phyloP scores from a whole-genome alignment of 2,888 invertebrate species.

The Limenitis camilla region DNA sequence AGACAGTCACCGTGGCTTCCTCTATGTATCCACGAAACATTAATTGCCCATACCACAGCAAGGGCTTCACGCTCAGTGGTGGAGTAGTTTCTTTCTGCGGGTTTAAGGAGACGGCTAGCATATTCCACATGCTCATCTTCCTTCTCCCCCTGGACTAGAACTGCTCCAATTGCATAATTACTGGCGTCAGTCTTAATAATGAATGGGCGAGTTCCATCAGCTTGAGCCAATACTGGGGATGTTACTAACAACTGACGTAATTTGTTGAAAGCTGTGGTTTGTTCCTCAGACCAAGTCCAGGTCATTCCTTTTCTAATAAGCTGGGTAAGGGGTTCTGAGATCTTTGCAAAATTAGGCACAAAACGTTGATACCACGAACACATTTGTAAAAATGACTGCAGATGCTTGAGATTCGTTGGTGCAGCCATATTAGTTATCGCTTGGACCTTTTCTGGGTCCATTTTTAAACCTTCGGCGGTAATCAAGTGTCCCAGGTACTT shows the following conservation, averaged over 20 bases:
- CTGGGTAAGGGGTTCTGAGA: slow-evolving; percentile 25
- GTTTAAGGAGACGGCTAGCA: too few relatives aligned
- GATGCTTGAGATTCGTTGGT: slow-evolving; percentile 27
- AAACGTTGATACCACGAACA: slow-evolving; percentile 33
- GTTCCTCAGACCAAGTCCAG: slow-evolving; percentile 28
- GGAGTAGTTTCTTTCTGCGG: too few relatives aligned
- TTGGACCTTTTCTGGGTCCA: slow-evolving; percentile 22
- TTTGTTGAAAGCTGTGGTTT: slow-evolving; percentile 23
- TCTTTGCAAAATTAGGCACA: slow-evolving; percentile 26
- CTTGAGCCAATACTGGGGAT: too few relatives aligned
- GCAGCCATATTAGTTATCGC: slow-evolving; percentile 21
- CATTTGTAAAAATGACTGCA: slow-evolving; percentile 32
- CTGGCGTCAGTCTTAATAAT: neutral
- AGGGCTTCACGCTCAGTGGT: too few relatives aligned
- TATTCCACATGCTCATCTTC: neutral
- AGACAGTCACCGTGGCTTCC: too few relatives aligned
- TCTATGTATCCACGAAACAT: too few relatives aligned
- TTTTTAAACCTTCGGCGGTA: slow-evolving; percentile 20
- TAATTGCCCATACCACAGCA: too few relatives aligned
- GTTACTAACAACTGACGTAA: slow-evolving; percentile 5
- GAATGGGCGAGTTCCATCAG: neutral
- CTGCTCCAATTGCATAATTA: neutral
- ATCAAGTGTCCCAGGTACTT: slow-evolving; percentile 25
- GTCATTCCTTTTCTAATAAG: slow-evolving; percentile 17
- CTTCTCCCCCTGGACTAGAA: neutral